phyloP scores from a whole-genome alignment of 2,797 vertebrate species.

The Phalloptychus januarius region DNA sequence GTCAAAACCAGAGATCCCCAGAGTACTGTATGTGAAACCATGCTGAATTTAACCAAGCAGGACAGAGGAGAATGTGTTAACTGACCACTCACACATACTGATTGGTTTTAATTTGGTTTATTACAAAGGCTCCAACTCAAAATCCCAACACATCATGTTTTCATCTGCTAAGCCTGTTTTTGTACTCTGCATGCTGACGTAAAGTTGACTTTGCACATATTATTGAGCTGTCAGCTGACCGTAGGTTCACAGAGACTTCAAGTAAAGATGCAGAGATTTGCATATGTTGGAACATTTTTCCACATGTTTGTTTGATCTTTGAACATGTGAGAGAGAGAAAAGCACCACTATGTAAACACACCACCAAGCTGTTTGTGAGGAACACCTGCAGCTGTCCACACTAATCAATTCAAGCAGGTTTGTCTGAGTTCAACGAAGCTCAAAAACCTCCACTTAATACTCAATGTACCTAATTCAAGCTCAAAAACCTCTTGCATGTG shows the following conservation, averaged over 20 bases:
- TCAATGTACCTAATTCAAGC: background rate
- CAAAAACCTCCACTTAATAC: background rate
- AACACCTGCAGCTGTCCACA: background rate
- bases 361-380: background rate
- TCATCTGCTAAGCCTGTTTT: background rate
- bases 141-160: background rate
- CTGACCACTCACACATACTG: conserved; percentile 27
- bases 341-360: background rate
- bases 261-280: background rate
- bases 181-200: background rate
- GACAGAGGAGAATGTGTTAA: conserved; percentile 35
- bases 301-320: background rate
- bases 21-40: conserved; percentile 36
- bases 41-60: conserved; percentile 18
- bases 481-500: background rate
- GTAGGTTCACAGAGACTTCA: background rate
- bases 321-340: background rate
- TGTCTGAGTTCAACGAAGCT: conserved; percentile 1
- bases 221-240: background rate
- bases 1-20: conserved; percentile 50
- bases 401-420: background rate
- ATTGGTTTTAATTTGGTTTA: conserved; percentile 6
- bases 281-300: background rate
- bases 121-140: background rate
- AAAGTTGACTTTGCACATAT: background rate